phyloP scores from a whole-genome alignment of 2,888 invertebrate genomes.

The Galerucella pusilla region DNA sequence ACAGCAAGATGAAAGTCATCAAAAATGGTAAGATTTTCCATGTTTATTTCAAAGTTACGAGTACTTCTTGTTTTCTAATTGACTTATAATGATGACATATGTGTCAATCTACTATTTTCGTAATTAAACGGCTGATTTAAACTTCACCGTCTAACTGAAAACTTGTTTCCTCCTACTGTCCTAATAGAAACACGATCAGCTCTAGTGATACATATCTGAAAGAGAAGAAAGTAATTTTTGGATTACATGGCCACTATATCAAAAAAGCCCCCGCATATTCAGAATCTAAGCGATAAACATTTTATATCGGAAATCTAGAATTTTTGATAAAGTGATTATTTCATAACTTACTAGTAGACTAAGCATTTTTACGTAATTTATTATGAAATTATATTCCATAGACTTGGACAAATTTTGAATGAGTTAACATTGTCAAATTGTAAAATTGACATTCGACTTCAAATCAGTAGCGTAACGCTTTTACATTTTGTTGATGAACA shows the following conservation, averaged over 20 bases:
- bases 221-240: neutral
- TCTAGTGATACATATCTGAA: conserved; percentile 12
- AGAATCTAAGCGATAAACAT: neutral
- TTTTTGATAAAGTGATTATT: no score
- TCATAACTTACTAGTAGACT: no score
- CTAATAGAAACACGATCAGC: neutral
- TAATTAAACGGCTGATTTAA: neutral
- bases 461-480: no score
- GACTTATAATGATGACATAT: neutral
- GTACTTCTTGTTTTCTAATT: neutral
- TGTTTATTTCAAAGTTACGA: neutral
- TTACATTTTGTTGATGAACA: no score
- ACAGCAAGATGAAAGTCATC: conserved; percentile 21
- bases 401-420: no score
- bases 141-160: neutral
- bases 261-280: neutral
- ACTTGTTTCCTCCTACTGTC: neutral
- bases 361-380: no score
- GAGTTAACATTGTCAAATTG: no score
- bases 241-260: neutral
- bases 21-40: conserved; percentile 21
- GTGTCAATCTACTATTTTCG: neutral
- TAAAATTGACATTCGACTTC: no score
- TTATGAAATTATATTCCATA: no score
- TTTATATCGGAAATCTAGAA: no score